Evolutionary conservation across 2,888 invertebrate species (phyloP), one percentile per base, ranked within the genome.

Genomic region (Lasioglossum villosulum): DNA sequence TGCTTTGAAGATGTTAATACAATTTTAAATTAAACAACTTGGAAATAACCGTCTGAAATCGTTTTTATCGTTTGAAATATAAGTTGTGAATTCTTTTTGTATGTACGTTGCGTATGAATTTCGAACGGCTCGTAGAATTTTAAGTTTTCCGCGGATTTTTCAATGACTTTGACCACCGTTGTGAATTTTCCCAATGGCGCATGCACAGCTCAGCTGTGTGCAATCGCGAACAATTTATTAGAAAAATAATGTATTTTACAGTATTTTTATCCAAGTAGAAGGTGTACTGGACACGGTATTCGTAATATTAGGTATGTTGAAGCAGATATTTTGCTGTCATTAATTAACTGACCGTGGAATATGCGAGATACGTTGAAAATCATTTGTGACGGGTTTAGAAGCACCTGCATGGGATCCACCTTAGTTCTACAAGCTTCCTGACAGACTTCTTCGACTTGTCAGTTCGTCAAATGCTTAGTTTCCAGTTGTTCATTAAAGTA

Each of bases 171-270:
- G 91, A 91, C 86, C 86, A 88, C 84, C 91, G 92, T 90, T 89
- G 93, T 90, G 85, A 87, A 91, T 93, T 92, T 92, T 90, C 91
- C 90, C 92, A 94, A 94, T 95, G 94, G 95, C 94, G 94, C 93
- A 93, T 91, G 92, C 93, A 93, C 94, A 91, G 93, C 94, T 94
- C 94, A 94, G 94, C 94, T 94, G 94, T 94, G 93, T 92, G 90
- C 89, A 81, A 83, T 88, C 90, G 89, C 89, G 87, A 88, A 78
- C 84, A 83, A 85, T 91, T 90, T 90, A 85, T 89, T 89, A 87
- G 87, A 86, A 88, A 84, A 89, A 91, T 89, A 90, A 93, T 93
- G 92, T 88, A 90, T 92, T 92, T 93, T 91, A 88, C 88, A 89
- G 88, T 90, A 86, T 87, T 93, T 92, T 92, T 92, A 92, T 90